These are phyloP conservation scores for Papilio gigon DNA, from an alignment of 2,888 invertebrate genomes.

Conservation along the genomic window DNA sequence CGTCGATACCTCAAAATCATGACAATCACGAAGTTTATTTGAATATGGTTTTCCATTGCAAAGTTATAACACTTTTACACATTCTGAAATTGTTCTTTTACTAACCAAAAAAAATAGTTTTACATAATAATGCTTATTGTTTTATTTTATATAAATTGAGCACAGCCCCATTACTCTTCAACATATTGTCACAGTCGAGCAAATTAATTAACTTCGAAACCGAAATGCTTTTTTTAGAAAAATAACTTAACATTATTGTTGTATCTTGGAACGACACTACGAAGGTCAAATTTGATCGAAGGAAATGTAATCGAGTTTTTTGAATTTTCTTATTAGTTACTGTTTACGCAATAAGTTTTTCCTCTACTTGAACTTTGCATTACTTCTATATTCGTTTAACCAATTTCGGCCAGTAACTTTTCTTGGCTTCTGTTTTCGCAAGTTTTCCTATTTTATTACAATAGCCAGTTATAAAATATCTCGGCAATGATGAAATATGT, in stretches of 20 bases:
- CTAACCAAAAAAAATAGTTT: background rate
- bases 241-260: background rate
- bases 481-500: background rate
- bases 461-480: background rate
- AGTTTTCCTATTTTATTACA: background rate
- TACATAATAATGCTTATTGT: background rate
- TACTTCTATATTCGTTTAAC: background rate
- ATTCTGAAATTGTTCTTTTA: background rate
- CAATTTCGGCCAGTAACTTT: background rate
- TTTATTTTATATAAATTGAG: no score
- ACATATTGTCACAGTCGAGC: no score
- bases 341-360: conserved; percentile 5
- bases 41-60: background rate
- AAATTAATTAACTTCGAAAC: background rate
- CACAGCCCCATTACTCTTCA: no score
- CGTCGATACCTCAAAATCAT: background rate
- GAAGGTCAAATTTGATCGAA: background rate
- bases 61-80: background rate
- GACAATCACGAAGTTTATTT: background rate
- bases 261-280: background rate
- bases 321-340: conserved; percentile 3
- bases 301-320: conserved; percentile 5
- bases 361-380: conserved; percentile 1
- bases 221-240: background rate
- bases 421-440: conserved; percentile 16